Evolutionary conservation across 2,113 vertebrate species (phyloP).

Genomic region (Ardeotis arabs): DNA sequence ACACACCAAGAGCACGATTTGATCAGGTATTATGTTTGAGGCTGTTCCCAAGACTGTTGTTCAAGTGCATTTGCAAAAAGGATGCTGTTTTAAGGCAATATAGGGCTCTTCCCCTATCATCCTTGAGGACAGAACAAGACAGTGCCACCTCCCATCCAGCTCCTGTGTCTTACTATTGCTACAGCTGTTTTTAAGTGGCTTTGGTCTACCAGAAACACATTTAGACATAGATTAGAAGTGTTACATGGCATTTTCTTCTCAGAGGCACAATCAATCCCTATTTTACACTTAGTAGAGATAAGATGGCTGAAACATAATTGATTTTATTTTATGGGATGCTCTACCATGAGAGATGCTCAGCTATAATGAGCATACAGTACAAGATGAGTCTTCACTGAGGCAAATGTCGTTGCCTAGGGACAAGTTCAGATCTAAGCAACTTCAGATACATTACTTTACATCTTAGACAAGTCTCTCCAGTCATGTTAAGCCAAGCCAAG

Average conservation of each 20-base stretch:
- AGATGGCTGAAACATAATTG: constrained; percentile 1
- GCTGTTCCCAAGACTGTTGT: neutral
- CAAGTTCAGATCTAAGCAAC: constrained; percentile 21
- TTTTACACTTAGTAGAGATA: constrained; percentile 3
- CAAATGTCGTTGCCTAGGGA: neutral
- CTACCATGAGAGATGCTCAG: neutral
- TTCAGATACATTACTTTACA: neutral
- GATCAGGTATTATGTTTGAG: neutral
- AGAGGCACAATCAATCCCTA: neutral
- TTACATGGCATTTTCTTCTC: neutral
- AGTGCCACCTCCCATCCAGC: neutral
- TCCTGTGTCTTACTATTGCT: neutral
- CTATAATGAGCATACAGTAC: neutral
- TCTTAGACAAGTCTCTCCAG: neutral
- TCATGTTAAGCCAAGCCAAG: neutral
- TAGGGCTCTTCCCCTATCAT: neutral
- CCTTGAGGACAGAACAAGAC: neutral
- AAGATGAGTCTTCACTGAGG: constrained; percentile 13
- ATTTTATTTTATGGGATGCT: constrained; percentile 27
- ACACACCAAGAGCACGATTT: neutral
- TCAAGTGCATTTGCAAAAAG: neutral
- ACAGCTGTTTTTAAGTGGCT: neutral
- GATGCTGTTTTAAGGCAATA: neutral
- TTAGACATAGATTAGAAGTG: neutral
- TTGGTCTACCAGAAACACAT: neutral